phyloP scores from a whole-genome alignment of 2,113 vertebrate species.

The Abramis brama region DNA sequence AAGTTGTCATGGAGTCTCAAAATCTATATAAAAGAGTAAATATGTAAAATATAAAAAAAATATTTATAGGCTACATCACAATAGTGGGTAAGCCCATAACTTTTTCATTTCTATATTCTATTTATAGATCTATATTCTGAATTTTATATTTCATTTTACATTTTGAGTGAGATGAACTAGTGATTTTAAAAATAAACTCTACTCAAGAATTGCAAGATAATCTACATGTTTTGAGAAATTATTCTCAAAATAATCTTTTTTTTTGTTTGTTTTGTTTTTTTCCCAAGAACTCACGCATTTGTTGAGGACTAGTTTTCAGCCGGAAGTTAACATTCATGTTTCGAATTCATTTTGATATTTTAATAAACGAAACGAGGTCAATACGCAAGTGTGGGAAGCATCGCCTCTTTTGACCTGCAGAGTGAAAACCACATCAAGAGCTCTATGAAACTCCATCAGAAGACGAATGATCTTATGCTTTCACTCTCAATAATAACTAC shows the following conservation, averaged over 20 bases:
- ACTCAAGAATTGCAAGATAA: neutral
- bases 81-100: neutral
- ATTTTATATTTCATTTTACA: neutral
- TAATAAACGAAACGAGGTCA: conserved; percentile 33
- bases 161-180: neutral
- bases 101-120: neutral
- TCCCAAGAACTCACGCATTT: neutral
- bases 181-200: neutral
- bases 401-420: conserved; percentile 22
- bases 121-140: neutral
- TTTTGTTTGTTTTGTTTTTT: neutral
- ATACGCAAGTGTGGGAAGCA: conserved; percentile 33
- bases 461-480: conserved; percentile 15
- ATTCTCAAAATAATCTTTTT: neutral
- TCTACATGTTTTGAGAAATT: neutral
- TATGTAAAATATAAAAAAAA: neutral
- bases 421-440: conserved; percentile 35
- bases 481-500: neutral
- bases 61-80: neutral
- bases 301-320: neutral
- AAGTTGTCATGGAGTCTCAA: neutral
- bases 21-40: neutral
- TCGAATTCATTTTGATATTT: neutral
- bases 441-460: conserved; percentile 34
- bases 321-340: neutral